Percentiles rank a stretch among this genome's conserved stretches.
These are phyloP conservation scores for Eudyptes chrysolophus DNA, from an alignment of 2,113 vertebrate genomes.

Conservation along the genomic window DNA sequence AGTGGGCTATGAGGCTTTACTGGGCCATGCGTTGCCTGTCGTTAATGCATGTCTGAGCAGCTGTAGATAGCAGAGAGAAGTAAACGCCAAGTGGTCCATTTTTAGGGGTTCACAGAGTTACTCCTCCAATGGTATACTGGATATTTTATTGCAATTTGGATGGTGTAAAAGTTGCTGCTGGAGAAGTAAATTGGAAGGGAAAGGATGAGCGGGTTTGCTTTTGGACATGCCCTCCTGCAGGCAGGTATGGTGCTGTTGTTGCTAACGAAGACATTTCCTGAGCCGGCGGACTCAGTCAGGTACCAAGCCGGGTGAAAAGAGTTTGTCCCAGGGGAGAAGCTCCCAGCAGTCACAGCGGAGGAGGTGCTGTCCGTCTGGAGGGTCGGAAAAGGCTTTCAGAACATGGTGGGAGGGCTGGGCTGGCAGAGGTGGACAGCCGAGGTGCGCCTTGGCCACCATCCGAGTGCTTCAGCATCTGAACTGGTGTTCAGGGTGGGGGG, in stretches of 20 bases:
- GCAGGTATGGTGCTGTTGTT: background rate
- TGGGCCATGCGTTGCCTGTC: background rate
- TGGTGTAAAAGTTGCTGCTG: background rate
- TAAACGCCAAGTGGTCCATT: background rate
- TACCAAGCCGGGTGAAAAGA: background rate
- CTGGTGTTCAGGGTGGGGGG: background rate
- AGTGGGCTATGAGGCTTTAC: background rate
- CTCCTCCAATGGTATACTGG: background rate
- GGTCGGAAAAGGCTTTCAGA: background rate
- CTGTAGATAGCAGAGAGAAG: background rate
- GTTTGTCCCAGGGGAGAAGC: background rate
- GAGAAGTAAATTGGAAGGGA: background rate
- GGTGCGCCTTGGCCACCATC: fast-evolving
- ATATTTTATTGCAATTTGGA: background rate
- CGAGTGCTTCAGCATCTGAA: background rate
- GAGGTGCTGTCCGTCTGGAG: background rate
- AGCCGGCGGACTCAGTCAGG: fast-evolving
- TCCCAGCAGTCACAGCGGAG: background rate
- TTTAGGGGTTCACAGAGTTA: background rate
- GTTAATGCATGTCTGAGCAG: background rate
- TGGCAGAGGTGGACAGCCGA: background rate
- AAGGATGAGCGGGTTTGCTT: background rate
- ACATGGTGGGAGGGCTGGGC: background rate
- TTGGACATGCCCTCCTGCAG: background rate
- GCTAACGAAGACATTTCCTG: background rate